Conservation (phyloP, 1,140 invertebrate genomes). For the Cotesia typhae region DNA sequence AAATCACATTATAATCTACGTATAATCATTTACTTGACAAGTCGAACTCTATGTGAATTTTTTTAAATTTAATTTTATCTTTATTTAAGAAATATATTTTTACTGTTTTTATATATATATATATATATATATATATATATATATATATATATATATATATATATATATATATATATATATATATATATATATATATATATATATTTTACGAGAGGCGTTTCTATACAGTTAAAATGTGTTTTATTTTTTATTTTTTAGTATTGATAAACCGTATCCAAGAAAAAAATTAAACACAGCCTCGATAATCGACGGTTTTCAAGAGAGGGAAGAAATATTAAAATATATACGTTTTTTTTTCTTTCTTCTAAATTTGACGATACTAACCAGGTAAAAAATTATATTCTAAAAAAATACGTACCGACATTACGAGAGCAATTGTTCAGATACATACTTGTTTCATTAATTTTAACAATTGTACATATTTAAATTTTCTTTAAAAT, state of each 20-base stretch:
- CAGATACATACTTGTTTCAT: slow-evolving; percentile 30
- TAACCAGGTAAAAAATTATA: slow-evolving; percentile 46
- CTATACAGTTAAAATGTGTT: not conserved
- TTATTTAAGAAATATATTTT: slow-evolving; percentile 13
- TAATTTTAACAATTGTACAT: slow-evolving; percentile 26
- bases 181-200: not conserved
- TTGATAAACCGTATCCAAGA: not conserved
- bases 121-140: not conserved
- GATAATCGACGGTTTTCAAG: slow-evolving; percentile 49
- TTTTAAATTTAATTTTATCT: slow-evolving; percentile 9
- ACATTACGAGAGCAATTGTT: slow-evolving; percentile 10
- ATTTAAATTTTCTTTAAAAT: not conserved
- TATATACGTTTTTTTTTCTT: slow-evolving; percentile 1
- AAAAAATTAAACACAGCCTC: slow-evolving; percentile 54
- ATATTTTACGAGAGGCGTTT: not conserved
- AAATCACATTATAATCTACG: not conserved
- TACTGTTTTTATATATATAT: slow-evolving; percentile 1
- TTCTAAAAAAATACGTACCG: slow-evolving; percentile 38
- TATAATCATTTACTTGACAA: not conserved
- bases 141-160: not conserved
- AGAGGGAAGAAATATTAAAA: slow-evolving; percentile 26
- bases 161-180: not conserved
- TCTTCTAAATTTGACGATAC: slow-evolving; percentile 28
- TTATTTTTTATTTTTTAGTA: slow-evolving; percentile 27
- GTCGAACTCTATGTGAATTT: slow-evolving; percentile 4